phyloP scores from a whole-genome alignment of 2,797 vertebrate genomes.

The Xenopus petersii region DNA sequence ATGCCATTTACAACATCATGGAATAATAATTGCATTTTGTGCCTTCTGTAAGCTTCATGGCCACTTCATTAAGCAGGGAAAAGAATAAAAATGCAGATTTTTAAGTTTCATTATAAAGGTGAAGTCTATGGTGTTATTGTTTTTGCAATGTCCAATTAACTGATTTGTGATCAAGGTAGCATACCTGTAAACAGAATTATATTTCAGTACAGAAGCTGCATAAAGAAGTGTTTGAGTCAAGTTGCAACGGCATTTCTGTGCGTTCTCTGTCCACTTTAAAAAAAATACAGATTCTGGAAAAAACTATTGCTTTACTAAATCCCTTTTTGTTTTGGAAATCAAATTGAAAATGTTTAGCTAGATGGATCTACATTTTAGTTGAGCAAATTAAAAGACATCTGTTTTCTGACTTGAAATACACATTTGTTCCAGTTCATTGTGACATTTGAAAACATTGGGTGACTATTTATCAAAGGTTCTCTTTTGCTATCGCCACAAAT shows the following conservation, averaged over 20 bases:
- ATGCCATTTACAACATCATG: constrained; percentile 45
- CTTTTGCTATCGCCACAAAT: background rate
- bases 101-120: background rate
- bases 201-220: background rate
- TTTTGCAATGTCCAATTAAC: background rate
- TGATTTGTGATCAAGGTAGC: constrained; percentile 2
- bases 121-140: background rate
- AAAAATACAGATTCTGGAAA: constrained; percentile 9
- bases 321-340: background rate
- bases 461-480: background rate
- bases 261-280: background rate
- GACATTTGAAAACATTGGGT: background rate
- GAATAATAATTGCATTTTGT: constrained; percentile 38
- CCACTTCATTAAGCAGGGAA: constrained; percentile 29
- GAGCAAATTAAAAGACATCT: constrained; percentile 2
- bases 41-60: constrained; percentile 24
- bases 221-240: background rate
- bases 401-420: background rate
- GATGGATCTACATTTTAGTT: background rate
- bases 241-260: background rate
- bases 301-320: background rate
- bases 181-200: constrained; percentile 7
- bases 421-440: background rate
- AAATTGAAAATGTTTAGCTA: background rate
- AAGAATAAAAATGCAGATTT: constrained; percentile 1